Base-by-base conservation (phyloP, 1,140 invertebrate genomes). In the Teleopsis dalmanni region DNA sequence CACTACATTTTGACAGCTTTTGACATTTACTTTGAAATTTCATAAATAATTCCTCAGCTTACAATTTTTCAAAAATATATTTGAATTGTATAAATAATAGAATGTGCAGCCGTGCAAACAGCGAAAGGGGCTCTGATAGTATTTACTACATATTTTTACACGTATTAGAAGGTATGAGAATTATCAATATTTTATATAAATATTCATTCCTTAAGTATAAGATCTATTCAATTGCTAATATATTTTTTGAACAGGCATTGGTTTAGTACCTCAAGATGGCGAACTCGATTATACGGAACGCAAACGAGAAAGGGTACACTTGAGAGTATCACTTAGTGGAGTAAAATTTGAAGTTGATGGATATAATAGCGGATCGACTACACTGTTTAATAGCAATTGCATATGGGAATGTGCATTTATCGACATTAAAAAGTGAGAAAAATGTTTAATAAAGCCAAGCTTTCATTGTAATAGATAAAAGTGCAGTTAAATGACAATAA, bases 351-450 rank as follows among this genome's bases (percentile, higher is more conserved):
- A 66, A 31, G 54, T 66, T 6, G 57, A 62, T 40, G 64, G 64
- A 14, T 54, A 58, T 5, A 54, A 52, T 3, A 56, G 56, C 3
- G 26, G 35, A n/a, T 49, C 52, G 14, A 23, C 51, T 4, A 54
- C 64, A 3, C 54, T 66, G 10, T 66, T 66, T 34, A 66, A 66
- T 37, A 66, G 64, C 49, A 66, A 66, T 37, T 66, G 64, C 34
- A 59, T 66, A 34, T 66, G 64, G 64, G 64, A 66, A 35, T 60
- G 60, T 16, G 61, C 62, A 18, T 52, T 66, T 29, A 44, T 52
- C 1, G 63, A 62, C 4, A 55, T 66, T 13, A 66, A 66, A 44
- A 57, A 61, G 26, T 60, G 19, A 25, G 21, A 5, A 3, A 48
- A 9, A 31, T 13, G 19, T 48, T 27, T 25, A 16, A 31, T 42